Conservation (phyloP, 2,888 invertebrate genomes). For the Stegophylla sp. region DNA sequence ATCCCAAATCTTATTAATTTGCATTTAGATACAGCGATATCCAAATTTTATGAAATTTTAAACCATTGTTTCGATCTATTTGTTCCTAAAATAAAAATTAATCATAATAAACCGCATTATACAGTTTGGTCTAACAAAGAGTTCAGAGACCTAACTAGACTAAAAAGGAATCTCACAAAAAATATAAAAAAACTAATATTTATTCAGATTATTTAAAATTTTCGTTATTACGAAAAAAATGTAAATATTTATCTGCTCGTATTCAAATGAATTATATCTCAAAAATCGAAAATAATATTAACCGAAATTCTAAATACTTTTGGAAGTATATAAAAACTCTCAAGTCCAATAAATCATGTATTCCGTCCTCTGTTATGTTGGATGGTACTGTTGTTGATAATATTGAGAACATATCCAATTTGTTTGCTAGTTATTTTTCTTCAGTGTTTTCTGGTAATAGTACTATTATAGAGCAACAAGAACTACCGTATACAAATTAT, state of each 20-base stretch:
- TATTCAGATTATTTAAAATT: slow-evolving; percentile 7
- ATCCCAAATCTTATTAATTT: neutral
- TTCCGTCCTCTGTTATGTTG: slow-evolving; percentile 13
- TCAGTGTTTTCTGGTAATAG: slow-evolving; percentile 2
- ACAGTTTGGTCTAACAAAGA: neutral
- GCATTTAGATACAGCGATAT: neutral
- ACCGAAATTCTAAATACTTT: neutral
- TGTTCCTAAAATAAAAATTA: slow-evolving; percentile 6
- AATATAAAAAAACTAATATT: slow-evolving; percentile 9
- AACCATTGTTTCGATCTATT: slow-evolving; percentile 11
- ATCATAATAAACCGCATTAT: neutral
- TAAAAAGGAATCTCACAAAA: slow-evolving; percentile 11
- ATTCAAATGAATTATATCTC: neutral
- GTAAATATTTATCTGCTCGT: neutral
- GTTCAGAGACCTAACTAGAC: slow-evolving; percentile 13
- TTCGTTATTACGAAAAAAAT: neutral
- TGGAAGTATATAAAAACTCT: slow-evolving; percentile 16
- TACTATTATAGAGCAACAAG: neutral
- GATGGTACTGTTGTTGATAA: neutral
- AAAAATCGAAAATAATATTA: slow-evolving; percentile 22
- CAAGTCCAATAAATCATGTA: slow-evolving; percentile 27
- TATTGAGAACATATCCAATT: slow-evolving; percentile 11
- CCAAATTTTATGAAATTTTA: slow-evolving; percentile 11
- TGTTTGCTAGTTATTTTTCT: slow-evolving; percentile 11
- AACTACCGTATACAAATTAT: slow-evolving; percentile 11